Conservation (phyloP, 2,797 vertebrate species). For the Cossypha polioptera region DNA sequence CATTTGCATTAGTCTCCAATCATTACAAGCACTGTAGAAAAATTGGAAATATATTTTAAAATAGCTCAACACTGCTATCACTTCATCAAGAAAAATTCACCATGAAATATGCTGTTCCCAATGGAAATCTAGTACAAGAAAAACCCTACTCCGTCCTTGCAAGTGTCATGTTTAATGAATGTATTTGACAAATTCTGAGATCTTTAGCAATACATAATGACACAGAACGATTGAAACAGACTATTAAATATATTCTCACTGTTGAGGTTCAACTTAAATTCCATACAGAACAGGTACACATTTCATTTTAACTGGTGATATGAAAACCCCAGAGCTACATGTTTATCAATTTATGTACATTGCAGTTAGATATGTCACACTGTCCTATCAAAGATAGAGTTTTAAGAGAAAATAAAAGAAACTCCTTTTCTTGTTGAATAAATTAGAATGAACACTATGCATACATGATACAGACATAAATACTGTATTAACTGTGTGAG, state of each 20-base stretch:
- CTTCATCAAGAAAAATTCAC: conserved; percentile 32
- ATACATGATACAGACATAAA: background rate
- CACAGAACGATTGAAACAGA: conserved; percentile 33
- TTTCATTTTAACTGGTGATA: background rate
- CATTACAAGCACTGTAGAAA: background rate
- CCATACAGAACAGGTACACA: background rate
- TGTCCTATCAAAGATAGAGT: background rate
- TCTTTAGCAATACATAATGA: conserved; percentile 26
- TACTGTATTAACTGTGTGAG: background rate
- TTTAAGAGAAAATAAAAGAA: background rate
- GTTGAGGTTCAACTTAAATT: conserved; percentile 16
- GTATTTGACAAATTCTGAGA: conserved; percentile 56
- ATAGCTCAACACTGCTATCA: conserved; percentile 11
- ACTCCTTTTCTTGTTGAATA: background rate
- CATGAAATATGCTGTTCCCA: conserved; percentile 41
- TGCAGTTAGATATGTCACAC: background rate
- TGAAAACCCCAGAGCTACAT: background rate
- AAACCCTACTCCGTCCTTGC: background rate
- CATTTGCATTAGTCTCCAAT: conserved; percentile 28
- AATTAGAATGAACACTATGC: background rate
- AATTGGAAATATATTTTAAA: conserved; percentile 26
- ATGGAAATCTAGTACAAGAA: conserved; percentile 41
- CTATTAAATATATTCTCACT: conserved; percentile 31
- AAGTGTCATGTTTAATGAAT: conserved; percentile 62
- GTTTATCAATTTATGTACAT: background rate